A percentile compares a stretch with the other conserved stretches of the same genome.
These are phyloP conservation scores for Anastrepha ludens DNA, from an alignment of 1,140 invertebrate species.

Conservation along the genomic window DNA sequence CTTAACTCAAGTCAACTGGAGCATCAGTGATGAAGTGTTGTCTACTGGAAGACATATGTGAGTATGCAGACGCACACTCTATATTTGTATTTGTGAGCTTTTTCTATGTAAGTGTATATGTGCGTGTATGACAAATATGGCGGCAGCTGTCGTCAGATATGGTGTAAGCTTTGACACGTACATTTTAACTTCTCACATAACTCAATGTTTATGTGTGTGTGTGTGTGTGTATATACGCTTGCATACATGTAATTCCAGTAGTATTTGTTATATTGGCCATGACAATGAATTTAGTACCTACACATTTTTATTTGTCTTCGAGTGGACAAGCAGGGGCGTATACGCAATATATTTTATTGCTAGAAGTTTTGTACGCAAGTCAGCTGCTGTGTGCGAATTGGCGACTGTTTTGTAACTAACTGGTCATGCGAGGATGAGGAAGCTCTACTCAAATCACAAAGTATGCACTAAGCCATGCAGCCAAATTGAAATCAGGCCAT, in stretches of 20 bases:
- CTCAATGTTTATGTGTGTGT: neutral
- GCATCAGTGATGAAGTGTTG: slow-evolving; percentile 27
- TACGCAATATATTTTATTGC: slow-evolving; percentile 14
- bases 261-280: slow-evolving; percentile 32
- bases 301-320: slow-evolving; percentile 2
- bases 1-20: slow-evolving; percentile 12
- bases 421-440: too few species aligned
- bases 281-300: slow-evolving; percentile 47
- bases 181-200: slow-evolving; percentile 17
- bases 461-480: too few species aligned
- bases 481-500: too few species aligned
- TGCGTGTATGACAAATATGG: slow-evolving; percentile 23
- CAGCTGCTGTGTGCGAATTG: too few species aligned
- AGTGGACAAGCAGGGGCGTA: slow-evolving; percentile 11
- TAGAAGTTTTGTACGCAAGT: neutral
- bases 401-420: too few species aligned
- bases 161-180: slow-evolving; percentile 42
- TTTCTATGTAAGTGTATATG: too few species aligned
- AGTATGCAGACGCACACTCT: neutral
- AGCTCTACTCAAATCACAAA: too few species aligned
- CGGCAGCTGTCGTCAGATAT: slow-evolving; percentile 21
- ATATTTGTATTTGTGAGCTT: neutral
- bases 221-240: neutral
- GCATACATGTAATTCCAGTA: neutral
- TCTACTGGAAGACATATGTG: neutral